Conservation (phyloP, 1,140 invertebrate genomes). For the Pomacea maculata region DNA sequence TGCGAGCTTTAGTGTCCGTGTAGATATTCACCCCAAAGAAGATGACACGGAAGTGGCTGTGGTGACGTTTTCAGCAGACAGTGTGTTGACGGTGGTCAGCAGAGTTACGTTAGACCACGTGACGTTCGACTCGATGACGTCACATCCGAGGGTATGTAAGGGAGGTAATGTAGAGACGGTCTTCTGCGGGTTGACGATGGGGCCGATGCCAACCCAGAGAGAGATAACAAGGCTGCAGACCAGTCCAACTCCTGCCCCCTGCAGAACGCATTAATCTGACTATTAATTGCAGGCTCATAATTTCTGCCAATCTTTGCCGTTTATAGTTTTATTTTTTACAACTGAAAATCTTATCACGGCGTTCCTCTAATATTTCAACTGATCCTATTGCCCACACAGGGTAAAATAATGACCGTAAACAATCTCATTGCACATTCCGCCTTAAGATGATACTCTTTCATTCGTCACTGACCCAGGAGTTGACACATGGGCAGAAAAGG, state of each 20-base stretch:
- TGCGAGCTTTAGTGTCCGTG: too few relatives aligned
- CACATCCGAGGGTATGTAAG: neutral
- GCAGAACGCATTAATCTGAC: neutral
- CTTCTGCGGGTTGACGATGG: slow-evolving; percentile 37
- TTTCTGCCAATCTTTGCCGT: too few relatives aligned
- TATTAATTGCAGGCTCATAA: too few relatives aligned
- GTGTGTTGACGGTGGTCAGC: too few relatives aligned
- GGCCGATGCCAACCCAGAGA: slow-evolving; percentile 52
- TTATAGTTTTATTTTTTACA: too few relatives aligned
- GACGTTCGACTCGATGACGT: slow-evolving; percentile 1
- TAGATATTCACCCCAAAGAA: too few relatives aligned
- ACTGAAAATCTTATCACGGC: neutral
- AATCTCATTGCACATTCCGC: neutral
- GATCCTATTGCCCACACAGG: too few relatives aligned
- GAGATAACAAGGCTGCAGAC: slow-evolving; percentile 42
- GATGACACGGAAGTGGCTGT: too few relatives aligned
- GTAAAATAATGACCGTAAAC: too few relatives aligned
- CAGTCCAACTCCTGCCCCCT: slow-evolving; percentile 52
- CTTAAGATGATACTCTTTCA: neutral
- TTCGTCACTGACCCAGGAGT: slow-evolving; percentile 49
- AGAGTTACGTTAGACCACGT: neutral
- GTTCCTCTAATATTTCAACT: too few relatives aligned
- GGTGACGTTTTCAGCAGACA: too few relatives aligned
- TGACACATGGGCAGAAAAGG: slow-evolving; percentile 57
- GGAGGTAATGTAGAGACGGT: neutral